Evolutionary conservation across 2,797 vertebrate genomes (phyloP).

Genomic region (Cyclopterus lumpus): DNA sequence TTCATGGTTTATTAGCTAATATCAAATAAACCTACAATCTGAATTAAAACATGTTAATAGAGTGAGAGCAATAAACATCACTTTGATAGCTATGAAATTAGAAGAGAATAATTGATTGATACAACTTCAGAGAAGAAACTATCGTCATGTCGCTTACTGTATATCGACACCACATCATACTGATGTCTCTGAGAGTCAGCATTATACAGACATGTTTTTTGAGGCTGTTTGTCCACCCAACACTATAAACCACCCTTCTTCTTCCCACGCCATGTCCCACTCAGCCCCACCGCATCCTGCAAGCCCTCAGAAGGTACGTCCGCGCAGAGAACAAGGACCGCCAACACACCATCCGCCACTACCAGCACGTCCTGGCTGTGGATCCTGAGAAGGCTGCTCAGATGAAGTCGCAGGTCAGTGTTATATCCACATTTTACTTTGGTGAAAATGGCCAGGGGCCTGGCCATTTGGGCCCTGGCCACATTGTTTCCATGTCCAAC

Average conservation of each 20-base stretch:
- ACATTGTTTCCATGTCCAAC: background rate
- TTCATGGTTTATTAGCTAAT: background rate
- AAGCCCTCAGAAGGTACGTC: constrained; percentile 92
- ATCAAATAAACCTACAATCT: background rate
- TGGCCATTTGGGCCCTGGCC: too few relatives aligned
- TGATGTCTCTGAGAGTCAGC: background rate
- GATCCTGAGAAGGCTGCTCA: constrained; percentile 98
- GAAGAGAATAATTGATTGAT: background rate
- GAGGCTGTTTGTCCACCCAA: background rate
- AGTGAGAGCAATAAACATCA: background rate
- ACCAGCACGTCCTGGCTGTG: constrained; percentile 96
- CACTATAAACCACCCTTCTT: background rate
- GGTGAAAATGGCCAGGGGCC: background rate
- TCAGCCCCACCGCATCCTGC: constrained; percentile 95
- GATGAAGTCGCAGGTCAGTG: constrained; percentile 96
- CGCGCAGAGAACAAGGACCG: constrained; percentile 97
- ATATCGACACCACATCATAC: background rate
- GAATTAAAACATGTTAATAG: background rate
- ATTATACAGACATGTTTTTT: background rate
- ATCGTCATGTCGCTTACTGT: background rate
- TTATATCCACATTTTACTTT: background rate
- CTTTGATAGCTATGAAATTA: background rate
- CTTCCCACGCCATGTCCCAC: background rate
- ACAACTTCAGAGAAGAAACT: background rate
- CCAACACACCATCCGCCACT: constrained; percentile 96